Evolutionary conservation across 2,113 vertebrate species (phyloP), one percentile per base, ranked within the genome.

Genomic region (Suricata suricatta): DNA sequence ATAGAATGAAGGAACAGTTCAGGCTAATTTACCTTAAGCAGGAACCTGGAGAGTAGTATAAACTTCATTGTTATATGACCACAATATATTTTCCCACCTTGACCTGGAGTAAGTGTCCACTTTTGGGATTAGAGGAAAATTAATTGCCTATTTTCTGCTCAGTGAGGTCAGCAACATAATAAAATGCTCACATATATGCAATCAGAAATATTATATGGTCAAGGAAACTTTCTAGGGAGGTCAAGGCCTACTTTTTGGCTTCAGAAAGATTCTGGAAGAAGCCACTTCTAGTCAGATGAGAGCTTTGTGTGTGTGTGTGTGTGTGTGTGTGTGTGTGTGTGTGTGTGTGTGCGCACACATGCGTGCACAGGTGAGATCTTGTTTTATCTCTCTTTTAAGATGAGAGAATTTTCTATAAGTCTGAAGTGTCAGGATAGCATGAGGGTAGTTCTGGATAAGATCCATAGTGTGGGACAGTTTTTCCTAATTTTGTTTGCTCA

Each of bases 121-220:
- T 90, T 98, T 97, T 44, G 93, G 88, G 93, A 97, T 98, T 98
- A 98, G 92, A 96, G 60, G 72, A 98, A 98, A 98, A 96, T 98
- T 98, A 98, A 98, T 98, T 98, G 95, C 92, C 47, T 97, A 52
- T 98, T 97, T 95, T 97, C 89, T 97, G 91, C 90, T 84, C 33
- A 88, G 31, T 96, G 89, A 88, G 66, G 44, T 81, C 77, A 96
- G 89, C 16, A 76, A 66, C 79, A 92, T 95, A 97, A 89, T 68
- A 93, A 97, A 98, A 96, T 69, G 95, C 47, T 27, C 79, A 92
- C 96, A 90, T 97, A 87, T 76, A 87, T 94, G 57, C 23, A 93
- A 29, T 94, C 47, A 92, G 72, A 81, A 93, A 92, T 63, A 96
- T 92, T 90, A 64, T 86, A 68, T 76, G 27, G 87, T 81, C 63